These are phyloP conservation scores for Styela plicata DNA, from an alignment of 23 tunicate species.

Conservation along the genomic window DNA sequence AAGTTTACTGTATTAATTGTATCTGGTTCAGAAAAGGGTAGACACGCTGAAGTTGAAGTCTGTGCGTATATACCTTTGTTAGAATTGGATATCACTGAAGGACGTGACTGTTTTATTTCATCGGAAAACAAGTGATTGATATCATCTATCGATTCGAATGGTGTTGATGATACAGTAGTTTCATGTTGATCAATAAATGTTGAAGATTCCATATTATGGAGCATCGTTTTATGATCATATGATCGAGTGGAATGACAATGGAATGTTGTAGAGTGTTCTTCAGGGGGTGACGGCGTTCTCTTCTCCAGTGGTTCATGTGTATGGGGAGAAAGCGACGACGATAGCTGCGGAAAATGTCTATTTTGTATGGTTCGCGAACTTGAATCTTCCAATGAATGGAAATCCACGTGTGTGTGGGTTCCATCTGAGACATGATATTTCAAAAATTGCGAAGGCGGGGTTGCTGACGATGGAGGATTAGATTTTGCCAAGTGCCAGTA, in stretches of 20 bases:
- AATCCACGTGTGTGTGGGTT: neutral
- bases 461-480: conserved; percentile 10
- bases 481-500: conserved; percentile 20
- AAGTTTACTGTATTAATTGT: neutral
- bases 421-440: neutral
- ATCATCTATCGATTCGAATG: neutral
- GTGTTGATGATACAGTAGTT: neutral
- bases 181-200: neutral
- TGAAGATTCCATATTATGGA: neutral
- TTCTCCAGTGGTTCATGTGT: neutral
- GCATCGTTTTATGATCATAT: neutral
- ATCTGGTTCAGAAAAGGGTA: neutral
- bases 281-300: neutral
- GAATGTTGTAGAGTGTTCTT: neutral
- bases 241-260: neutral
- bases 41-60: neutral
- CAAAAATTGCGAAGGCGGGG: conserved; percentile 27
- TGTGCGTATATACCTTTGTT: neutral
- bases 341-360: neutral
- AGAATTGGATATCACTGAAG: neutral
- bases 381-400: neutral
- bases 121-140: conserved; percentile 6
- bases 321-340: neutral
- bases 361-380: neutral
- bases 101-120: neutral